Evolutionary conservation across 2,888 invertebrate species (phyloP), one percentile per base, ranked within the genome.

Genomic region (Phrixothrix hirtus): DNA sequence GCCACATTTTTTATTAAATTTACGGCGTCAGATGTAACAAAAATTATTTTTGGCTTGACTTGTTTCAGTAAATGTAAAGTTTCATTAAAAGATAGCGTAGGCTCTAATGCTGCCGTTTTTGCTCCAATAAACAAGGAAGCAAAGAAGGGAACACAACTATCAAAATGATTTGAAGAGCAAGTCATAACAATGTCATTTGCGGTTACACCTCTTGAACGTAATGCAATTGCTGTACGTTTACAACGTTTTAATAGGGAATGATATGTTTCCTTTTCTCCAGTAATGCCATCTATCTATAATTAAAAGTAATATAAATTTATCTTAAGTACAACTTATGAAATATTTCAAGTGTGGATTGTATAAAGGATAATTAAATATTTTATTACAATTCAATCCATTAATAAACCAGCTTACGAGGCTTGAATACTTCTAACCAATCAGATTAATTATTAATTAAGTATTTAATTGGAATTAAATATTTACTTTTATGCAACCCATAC

Each of bases 31-130:
- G 13, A 6, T n/a, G 6, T 11, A 1, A 42, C 43, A 17, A 55
- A 51, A n/a, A 51, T 39, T 2, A 51, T 21, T 43, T 55, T 55
- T 12, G 55, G 55, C 2, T 9, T 12, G 1, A 55, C 43, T 49
- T 67, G 55, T 1, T 53, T 42, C 1, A 71, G 37, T 3, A 44
- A 30, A 26, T 37, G 27, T 0, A 30, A 14, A 5, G 26, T 31
- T 6, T 50, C 50, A 10, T 25, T 29, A 2, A 6, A 12, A 15
- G 43, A 31, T 21, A 44, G 14, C 4, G 37, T 17, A 2, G 50
- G 50, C 14, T 50, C 50, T 0, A 50, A n/a, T 2, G 31, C 27
- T 11, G 31, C 26, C 6, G 26, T 21, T 31, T 31, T 38, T 3
- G 32, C 21, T 5, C 50, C 43, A 2, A 30, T 11, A 13, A 50